A percentile compares a stretch with the other conserved stretches of the same genome.
Conservation (phyloP, 1,140 invertebrate genomes). For the Sycobia sp. region DNA sequence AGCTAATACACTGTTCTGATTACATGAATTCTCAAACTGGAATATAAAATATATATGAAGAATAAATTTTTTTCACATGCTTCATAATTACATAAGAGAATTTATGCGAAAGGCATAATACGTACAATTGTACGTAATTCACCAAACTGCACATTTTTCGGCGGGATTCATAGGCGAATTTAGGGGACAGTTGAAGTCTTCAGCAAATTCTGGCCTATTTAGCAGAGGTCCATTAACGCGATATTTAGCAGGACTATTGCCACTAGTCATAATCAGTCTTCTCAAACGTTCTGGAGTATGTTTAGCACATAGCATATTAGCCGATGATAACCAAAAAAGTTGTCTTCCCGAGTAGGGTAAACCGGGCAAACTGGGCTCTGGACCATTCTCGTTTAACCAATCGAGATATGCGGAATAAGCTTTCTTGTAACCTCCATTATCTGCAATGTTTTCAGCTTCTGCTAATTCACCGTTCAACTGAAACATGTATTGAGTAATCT, state of each 20-base stretch:
- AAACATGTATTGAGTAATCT: no score
- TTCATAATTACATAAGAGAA: no score
- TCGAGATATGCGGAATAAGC: slow-evolving; percentile 64
- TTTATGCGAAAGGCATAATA: no score
- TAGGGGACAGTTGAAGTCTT: slow-evolving; percentile 83
- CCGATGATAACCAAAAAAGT: not conserved
- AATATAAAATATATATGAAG: no score
- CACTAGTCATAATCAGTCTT: slow-evolving; percentile 74
- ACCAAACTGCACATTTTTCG: slow-evolving; percentile 87
- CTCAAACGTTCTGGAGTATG: slow-evolving; percentile 74
- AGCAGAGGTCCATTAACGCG: slow-evolving; percentile 86
- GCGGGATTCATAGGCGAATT: slow-evolving; percentile 85
- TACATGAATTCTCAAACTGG: no score
- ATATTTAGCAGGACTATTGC: slow-evolving; percentile 79
- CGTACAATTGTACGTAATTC: no score
- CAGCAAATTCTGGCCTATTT: slow-evolving; percentile 86
- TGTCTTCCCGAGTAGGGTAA: no score
- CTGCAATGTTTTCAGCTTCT: slow-evolving; percentile 70
- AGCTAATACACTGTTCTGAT: no score
- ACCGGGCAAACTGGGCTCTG: no score
- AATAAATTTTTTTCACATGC: no score
- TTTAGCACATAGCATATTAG: slow-evolving; percentile 66
- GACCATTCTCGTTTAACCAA: slow-evolving; percentile 57
- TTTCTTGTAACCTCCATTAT: slow-evolving; percentile 68
- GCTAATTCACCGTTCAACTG: slow-evolving; percentile 69